Base-by-base conservation (phyloP, 2,113 vertebrate species). In the Callospermophilus lateralis region DNA sequence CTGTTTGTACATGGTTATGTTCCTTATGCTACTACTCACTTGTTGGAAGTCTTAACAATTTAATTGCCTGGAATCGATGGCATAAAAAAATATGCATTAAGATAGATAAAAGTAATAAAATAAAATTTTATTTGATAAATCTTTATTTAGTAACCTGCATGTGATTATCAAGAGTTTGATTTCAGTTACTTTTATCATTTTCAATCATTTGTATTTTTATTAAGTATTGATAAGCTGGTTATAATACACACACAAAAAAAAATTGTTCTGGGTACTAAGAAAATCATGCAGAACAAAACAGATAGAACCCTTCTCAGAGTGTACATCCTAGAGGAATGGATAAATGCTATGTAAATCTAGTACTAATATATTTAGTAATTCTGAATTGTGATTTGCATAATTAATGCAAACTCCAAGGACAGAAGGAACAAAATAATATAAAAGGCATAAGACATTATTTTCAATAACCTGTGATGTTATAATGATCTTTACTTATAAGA, bases 371-470 rank as follows among this genome's bases (percentile, higher is more conserved):
- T n/a, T 42, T 22, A 68, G 6, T 53, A 74, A 37, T 84, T 95
- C 53, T n/a, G 8, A 67, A 61, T 11, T n/a, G 8, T 63, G 3
- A 28, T 8, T 61, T 26, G 16, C 34, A 0, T 16, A 37, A 0
- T 61, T 48, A 84, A 53, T 8, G 78, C 78, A 93, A 92, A 45
- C 8, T 65, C 26, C 4, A 72, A 39, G 4, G 13, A 48, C 32
- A 4, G 48, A 7, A 83, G 81, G 51, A 39, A 55, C 1, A 39
- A 53, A 70, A 72, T 77, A 76, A 72, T 10, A 39, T 28, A 53
- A 39, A 55, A 74, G 13, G 22, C 1, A 12, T 19, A 26, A 78
- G 22, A 45, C 2, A 24, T 8, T 76, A 1, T 61, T 79, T 89
- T 70, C 34, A 70, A 37, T 70, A 20, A 89, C 2, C 24, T 34